Evolutionary conservation across 2,113 vertebrate species (phyloP).

Genomic region (Scartelaos histophorus): DNA sequence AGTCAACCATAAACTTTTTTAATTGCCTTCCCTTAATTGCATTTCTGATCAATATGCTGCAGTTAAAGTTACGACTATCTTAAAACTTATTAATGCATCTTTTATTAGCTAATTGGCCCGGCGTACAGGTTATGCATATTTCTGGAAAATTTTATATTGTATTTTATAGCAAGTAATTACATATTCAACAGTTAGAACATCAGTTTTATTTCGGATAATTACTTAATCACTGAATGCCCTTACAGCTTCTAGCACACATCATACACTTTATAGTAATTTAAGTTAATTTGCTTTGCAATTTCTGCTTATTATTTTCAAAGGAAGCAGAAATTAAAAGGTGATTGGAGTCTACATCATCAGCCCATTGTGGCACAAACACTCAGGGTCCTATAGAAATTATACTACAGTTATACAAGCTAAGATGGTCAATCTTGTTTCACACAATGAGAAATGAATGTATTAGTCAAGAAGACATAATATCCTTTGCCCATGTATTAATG

Average conservation of each 20-base stretch:
- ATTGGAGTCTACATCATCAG: no score
- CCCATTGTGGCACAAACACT: no score
- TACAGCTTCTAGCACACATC: background rate
- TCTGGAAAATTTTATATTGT: background rate
- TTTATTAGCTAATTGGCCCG: conserved; percentile 1
- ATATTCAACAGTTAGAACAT: background rate
- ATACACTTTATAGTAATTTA: background rate
- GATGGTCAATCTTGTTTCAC: no score
- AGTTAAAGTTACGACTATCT: background rate
- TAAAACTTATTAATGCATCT: conserved; percentile 9
- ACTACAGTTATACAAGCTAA: no score
- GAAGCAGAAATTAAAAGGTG: no score
- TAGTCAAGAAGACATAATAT: no score
- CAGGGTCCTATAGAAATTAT: no score
- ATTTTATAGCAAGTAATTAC: background rate
- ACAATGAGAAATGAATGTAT: no score
- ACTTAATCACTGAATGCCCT: background rate
- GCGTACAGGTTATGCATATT: background rate
- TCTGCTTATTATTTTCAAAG: no score
- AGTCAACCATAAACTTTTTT: conserved; percentile 30
- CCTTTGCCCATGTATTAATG: no score
- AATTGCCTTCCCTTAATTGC: conserved; percentile 8
- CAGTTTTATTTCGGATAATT: background rate
- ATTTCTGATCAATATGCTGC: conserved; percentile 15
- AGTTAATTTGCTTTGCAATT: background rate